Base-by-base conservation (phyloP, 2,113 vertebrate genomes). In the Tragelaphus scriptus region DNA sequence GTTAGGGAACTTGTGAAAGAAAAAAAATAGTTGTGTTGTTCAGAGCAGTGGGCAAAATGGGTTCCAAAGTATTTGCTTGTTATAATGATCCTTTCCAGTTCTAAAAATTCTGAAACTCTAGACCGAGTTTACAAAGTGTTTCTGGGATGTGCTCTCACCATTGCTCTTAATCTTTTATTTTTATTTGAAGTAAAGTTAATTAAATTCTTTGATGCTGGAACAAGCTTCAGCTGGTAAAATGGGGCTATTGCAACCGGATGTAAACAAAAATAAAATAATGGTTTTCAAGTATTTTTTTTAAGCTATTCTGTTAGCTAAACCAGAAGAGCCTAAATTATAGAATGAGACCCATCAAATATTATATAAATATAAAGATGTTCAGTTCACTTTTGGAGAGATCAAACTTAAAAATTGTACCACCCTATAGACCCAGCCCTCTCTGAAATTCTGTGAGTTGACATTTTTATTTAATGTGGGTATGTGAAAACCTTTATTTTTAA, bases 121-220 rank as follows among this genome's bases (percentile, higher is more conserved):
- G 93, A 86, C 51, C 77, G 8, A 32, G 71, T 77, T 93, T 93
- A 82, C 53, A 77, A 15, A 63, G 28, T 90, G 55, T 93, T 44
- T 92, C 68, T 86, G 44, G 47, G 87, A 55, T 59, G 49, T 75
- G 11, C 53, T 92, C 53, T 94, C 79, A 88, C 49, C 16, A 47
- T 25, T 89, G 36, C 77, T 59, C 55, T 96, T 75, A 86, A 85
- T 80, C 36, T 94, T 87, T 95, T 91, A 61, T 94, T 98, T 98
- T 97, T 93, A 87, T 96, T 93, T 98, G 95, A 94, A 98, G 77
- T 93, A 51, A 95, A 97, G 47, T 86, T 90, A 95, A 88, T 95
- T 79, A 96, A 51, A 96, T 96, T 91, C n/a, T 68, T 97, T 77
- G 81, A 32, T 6, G 19, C 23, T 88, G 58, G 92, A 79, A 68